Evolutionary conservation across 1,140 invertebrate species (phyloP), one percentile per base, ranked within the genome.

Genomic region (Drosophila cardini): DNA sequence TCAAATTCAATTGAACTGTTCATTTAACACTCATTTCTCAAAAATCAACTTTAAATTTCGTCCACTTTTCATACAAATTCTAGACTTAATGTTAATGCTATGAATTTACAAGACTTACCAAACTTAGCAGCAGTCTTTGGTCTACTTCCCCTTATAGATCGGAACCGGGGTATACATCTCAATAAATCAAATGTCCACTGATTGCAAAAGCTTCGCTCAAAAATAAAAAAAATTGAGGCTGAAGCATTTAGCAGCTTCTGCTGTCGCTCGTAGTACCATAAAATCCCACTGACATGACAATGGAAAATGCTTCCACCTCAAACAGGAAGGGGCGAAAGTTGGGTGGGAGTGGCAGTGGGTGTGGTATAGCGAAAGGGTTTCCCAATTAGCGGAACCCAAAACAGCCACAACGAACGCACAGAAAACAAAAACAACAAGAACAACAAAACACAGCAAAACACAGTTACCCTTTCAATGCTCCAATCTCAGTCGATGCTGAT

Each of bases 121-220:
- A 15, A 16, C n/a, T 15, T 43, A 13, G 2, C 40, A 38, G 8
- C 36, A 38, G 36, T 1, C 11, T n/a, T 6, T 40, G 13, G 13
- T 13, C 5, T 4, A 10, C 36, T 40, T 13, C 0, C 36, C 36
- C 10, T n/a, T n/a, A 10, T 16, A 18, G 0, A 36, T 18, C 16
- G 52, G 4, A 16, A 13, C 3, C 9, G 10, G 34, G 4, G 2
- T 13, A 43, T 68, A 77, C 69, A 80, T 63, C 69, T 74, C 81
- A 84, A 84, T 86, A 84, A 84, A 84, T 84, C 81, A 84, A 80
- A 71, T 68, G 78, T 68, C 69, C 26, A 58, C 38, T 46, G 57
- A 72, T 56, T 48, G 18, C 18, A 52, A 63, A 55, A 62, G 34
- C 18, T 50, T 16, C 11, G 21, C 18, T 13, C 38, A 42, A 53